phyloP scores from a whole-genome alignment of 2,797 vertebrate genomes.

The Gymnoscopelus braueri region DNA sequence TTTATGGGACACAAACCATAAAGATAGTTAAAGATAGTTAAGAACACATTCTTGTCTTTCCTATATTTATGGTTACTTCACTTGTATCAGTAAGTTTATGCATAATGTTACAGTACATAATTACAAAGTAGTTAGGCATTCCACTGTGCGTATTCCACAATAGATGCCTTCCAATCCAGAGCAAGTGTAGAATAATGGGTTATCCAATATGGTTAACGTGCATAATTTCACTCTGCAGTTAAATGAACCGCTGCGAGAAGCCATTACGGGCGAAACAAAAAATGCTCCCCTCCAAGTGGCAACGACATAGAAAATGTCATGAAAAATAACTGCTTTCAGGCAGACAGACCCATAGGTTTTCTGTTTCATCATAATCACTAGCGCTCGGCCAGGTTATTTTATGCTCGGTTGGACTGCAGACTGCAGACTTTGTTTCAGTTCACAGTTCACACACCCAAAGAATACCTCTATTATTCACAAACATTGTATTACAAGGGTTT shows the following conservation, averaged over 20 bases:
- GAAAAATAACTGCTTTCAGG: conserved; percentile 36
- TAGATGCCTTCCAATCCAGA: conserved; percentile 4
- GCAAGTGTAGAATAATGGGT: conserved; percentile 4
- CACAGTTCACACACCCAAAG: conserved; percentile 55
- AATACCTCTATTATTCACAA: conserved; percentile 55
- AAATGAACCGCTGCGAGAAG: conserved; percentile 51
- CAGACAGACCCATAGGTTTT: conserved; percentile 29
- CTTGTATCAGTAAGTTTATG: neutral
- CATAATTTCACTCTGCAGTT: conserved; percentile 32
- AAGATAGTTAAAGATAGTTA: too few relatives aligned
- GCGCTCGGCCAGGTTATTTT: conserved; percentile 55
- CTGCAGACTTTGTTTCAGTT: conserved; percentile 59
- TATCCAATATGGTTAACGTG: conserved; percentile 23
- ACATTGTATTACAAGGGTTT: conserved; percentile 39
- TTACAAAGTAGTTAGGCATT: conserved; percentile 14
- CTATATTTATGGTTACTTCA: neutral
- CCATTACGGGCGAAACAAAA: conserved; percentile 23
- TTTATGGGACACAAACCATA: too few relatives aligned
- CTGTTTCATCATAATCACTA: conserved; percentile 52
- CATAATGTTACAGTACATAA: conserved; percentile 2
- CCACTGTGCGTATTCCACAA: conserved; percentile 6
- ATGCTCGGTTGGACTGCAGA: conserved; percentile 56
- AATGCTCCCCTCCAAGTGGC: conserved; percentile 24
- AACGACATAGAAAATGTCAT: conserved; percentile 31
- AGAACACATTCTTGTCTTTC: neutral